These are phyloP conservation scores for Drosophila takahashii DNA, from an alignment of 1,140 invertebrate species.

Conservation along the genomic window DNA sequence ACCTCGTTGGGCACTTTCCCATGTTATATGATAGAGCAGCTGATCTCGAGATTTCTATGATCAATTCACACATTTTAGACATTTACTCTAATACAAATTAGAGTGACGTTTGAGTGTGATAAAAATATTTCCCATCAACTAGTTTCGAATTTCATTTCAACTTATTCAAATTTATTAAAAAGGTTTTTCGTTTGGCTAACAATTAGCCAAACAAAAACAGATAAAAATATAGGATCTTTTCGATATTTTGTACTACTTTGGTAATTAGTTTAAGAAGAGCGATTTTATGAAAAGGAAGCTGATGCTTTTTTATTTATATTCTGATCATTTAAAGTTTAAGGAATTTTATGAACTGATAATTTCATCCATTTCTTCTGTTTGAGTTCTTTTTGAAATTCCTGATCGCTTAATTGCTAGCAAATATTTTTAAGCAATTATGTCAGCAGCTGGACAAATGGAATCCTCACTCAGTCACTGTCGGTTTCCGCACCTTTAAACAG, in stretches of 20 bases:
- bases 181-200: background rate
- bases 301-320: background rate
- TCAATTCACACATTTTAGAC: constrained; percentile 29
- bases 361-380: background rate
- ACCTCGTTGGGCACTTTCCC: constrained; percentile 44
- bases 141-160: background rate
- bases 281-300: no score
- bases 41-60: background rate
- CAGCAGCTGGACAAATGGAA: constrained; percentile 23
- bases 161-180: background rate
- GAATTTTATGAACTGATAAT: background rate
- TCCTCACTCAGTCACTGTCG: constrained; percentile 13
- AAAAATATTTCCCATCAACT: background rate
- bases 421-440: constrained; percentile 43
- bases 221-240: background rate
- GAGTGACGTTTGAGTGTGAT: background rate
- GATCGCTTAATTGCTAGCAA: background rate
- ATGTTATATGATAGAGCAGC: background rate
- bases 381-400: constrained; percentile 3
- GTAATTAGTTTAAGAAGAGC: background rate
- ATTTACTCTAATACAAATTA: background rate
- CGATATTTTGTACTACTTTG: background rate
- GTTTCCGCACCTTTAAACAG: constrained; percentile 5
- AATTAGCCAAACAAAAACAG: background rate
- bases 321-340: background rate